Base-by-base conservation (phyloP, 2,888 invertebrate genomes). In the Hyppa rectilinea region DNA sequence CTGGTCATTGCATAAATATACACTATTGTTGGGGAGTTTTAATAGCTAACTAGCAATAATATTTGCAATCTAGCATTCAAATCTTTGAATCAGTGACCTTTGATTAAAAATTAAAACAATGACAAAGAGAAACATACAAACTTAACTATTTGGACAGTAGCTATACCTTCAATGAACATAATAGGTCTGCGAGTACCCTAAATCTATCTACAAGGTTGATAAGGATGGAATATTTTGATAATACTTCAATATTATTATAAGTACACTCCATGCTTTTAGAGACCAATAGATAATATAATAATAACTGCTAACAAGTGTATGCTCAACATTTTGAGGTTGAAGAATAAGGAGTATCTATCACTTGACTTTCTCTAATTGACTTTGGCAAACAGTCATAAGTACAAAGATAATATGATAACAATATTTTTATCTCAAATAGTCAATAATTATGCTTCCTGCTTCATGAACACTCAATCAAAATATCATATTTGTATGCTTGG, bases 221-320 rank as follows among this genome's bases (percentile, higher is more conserved):
- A 60, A 23, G 10, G 26, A 29, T 53, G 31, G 26, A 62, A 70
- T 64, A 59, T 65, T 71, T 61, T 47, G 29, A 49, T 34, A 52
- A 38, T 45, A 60, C 49, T 73, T 58, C 47, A 43, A 45, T n/a
- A 31, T 59, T 43, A 49, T 45, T 64, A n/a, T 14, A 60, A 61
- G 68, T 60, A 55, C 29, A 59, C 34, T 38, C 12, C 23, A 43
- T 52, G 14, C 50, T 62, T 62, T 74, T 68, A 50, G 23, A 63
- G 34, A 40, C 34, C 43, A 79, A 53, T 63, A 55, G 52, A 58
- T 49, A 58, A 53, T 36, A 47, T 31, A 65, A 70, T 62, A 70
- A 75, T 53, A 75, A 66, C 58, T 43, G 45, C 20, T 75, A 55
- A 60, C 40, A 59, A 79, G 58, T 55, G 40, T 45, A 29, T 71